Evolutionary conservation across 1,140 invertebrate species (phyloP).

Genomic region (Drosophila bocki): DNA sequence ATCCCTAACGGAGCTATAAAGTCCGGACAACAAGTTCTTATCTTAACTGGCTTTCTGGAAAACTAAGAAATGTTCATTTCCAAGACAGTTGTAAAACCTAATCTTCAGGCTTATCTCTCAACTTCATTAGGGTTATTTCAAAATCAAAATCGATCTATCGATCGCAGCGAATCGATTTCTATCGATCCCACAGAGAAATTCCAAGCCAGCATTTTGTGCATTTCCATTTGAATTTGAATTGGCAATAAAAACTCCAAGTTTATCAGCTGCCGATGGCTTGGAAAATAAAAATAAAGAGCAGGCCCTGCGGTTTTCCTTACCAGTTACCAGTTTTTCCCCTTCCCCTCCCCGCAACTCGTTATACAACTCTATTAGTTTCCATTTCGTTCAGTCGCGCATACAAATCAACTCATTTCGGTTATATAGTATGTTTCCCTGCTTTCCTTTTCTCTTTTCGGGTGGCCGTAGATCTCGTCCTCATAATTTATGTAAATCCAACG

Average conservation of each 20-base stretch:
- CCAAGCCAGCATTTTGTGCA: background rate
- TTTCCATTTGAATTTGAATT: slow-evolving; percentile 71
- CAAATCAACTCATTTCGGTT: slow-evolving; percentile 74
- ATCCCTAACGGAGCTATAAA: slow-evolving; percentile 28
- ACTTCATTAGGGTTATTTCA: slow-evolving; percentile 39
- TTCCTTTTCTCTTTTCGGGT: slow-evolving; percentile 9
- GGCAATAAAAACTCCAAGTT: slow-evolving; percentile 73
- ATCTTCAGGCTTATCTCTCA: slow-evolving; percentile 42
- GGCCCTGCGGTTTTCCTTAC: slow-evolving; percentile 39
- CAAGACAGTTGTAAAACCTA: slow-evolving; percentile 10
- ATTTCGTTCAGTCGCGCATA: slow-evolving; percentile 63
- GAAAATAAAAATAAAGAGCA: slow-evolving; percentile 21
- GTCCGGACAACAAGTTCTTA: slow-evolving; percentile 27
- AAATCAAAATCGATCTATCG: slow-evolving; percentile 39
- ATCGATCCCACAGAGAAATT: slow-evolving; percentile 38
- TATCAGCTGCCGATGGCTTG: slow-evolving; percentile 70
- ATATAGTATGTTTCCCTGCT: background rate
- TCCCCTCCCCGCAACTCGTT: slow-evolving; percentile 47
- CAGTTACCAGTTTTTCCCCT: slow-evolving; percentile 50
- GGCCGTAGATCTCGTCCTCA: slow-evolving; percentile 45
- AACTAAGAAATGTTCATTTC: slow-evolving; percentile 35
- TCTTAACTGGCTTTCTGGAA: slow-evolving; percentile 27
- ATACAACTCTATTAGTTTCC: slow-evolving; percentile 80
- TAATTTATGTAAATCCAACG: slow-evolving; percentile 76
- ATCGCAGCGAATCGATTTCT: slow-evolving; percentile 7